Percentiles rank a stretch among this genome's conserved stretches.
Evolutionary conservation across 2,113 vertebrate genomes (phyloP).

Genomic region (Onychostruthus taczanowskii): DNA sequence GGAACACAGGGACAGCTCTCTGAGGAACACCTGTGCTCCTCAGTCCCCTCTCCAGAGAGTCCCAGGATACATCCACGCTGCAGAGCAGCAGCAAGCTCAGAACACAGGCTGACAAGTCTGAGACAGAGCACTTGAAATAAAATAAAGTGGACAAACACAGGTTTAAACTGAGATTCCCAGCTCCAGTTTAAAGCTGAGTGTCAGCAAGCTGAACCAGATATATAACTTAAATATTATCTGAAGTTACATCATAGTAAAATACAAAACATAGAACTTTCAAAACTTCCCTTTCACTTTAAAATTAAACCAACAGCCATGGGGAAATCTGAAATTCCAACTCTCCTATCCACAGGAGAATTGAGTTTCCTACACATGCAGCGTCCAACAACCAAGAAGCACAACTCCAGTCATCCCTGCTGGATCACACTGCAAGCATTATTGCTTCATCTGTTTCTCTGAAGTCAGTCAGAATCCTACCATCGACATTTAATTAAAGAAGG

Average conservation of each 20-base stretch:
- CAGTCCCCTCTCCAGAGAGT: neutral
- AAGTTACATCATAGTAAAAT: neutral
- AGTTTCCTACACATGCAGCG: neutral
- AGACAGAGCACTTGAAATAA: neutral
- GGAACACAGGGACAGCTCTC: neutral
- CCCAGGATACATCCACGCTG: neutral
- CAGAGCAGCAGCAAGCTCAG: neutral
- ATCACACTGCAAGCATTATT: neutral
- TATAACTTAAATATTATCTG: neutral
- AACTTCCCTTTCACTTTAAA: neutral
- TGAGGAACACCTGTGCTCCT: neutral
- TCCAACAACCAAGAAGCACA: neutral
- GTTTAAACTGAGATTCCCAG: neutral
- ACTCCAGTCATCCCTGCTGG: neutral
- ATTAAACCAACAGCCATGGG: neutral
- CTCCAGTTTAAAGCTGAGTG: neutral
- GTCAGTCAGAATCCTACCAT: conserved; percentile 11
- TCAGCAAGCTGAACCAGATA: neutral
- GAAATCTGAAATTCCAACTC: neutral
- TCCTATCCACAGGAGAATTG: neutral
- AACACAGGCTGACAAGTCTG: neutral
- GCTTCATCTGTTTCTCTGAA: neutral
- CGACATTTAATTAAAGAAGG: conserved; percentile 30
- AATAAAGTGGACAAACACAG: neutral
- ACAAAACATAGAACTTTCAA: neutral